Percentiles rank a stretch among this genome's conserved stretches.
Conservation (phyloP, 2,797 vertebrate genomes). For the Podarcis lilfordi region DNA sequence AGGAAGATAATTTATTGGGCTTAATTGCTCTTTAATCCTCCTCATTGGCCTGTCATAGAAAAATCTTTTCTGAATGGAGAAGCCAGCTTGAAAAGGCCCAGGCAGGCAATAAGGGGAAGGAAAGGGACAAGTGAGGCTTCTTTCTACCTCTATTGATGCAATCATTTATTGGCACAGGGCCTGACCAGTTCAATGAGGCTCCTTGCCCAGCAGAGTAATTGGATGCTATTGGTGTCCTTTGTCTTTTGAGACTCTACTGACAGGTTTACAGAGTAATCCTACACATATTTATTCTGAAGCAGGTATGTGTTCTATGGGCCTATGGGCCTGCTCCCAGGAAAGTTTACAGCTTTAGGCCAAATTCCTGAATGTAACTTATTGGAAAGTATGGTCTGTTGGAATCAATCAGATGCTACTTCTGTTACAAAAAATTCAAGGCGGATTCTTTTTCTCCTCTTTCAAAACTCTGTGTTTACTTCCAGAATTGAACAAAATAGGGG, state of each 20-base stretch:
- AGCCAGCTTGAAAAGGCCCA: conserved; percentile 74
- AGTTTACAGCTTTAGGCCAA: background rate
- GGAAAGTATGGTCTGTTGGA: background rate
- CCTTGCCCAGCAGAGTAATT: conserved; percentile 75
- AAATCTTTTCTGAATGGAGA: conserved; percentile 87
- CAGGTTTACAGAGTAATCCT: conserved; percentile 19
- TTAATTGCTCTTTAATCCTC: conserved; percentile 91
- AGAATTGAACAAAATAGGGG: background rate
- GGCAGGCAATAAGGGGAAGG: conserved; percentile 44
- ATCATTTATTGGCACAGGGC: accelerated
- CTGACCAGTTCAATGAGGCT: background rate
- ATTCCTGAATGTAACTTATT: background rate
- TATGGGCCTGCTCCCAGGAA: background rate
- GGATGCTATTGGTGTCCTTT: conserved; percentile 66
- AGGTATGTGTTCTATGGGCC: background rate
- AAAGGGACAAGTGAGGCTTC: background rate
- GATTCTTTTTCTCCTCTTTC: conserved; percentile 45
- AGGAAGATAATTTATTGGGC: conserved; percentile 83
- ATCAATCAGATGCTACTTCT: background rate
- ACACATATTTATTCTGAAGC: background rate
- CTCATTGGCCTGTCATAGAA: conserved; percentile 89
- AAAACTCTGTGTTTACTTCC: background rate
- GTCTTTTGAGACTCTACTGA: conserved; percentile 52
- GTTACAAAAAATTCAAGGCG: background rate
- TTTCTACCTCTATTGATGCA: background rate